Conservation (phyloP, 1,140 invertebrate species). For the Drosophila guanche region DNA sequence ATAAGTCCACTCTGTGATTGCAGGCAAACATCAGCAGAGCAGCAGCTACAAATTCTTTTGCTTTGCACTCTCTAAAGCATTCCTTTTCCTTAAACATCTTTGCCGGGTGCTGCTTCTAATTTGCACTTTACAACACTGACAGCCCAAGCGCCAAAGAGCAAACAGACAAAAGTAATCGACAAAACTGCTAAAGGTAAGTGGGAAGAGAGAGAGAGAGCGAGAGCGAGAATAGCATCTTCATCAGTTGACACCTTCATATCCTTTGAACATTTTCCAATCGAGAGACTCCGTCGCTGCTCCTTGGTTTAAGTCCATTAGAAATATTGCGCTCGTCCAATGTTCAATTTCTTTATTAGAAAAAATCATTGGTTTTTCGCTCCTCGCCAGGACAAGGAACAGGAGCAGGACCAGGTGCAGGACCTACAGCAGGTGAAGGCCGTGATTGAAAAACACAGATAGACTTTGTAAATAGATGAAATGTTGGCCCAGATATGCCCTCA, state of each 20-base stretch:
- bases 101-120: constrained; percentile 5
- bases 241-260: constrained; percentile 75
- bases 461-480: constrained; percentile 76
- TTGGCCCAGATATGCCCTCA: constrained; percentile 42
- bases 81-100: constrained; percentile 19
- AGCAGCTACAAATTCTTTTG: constrained; percentile 18
- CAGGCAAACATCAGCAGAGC: constrained; percentile 19
- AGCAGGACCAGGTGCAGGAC: constrained; percentile 15
- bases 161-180: constrained; percentile 7
- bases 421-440: constrained; percentile 49
- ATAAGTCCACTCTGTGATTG: background rate
- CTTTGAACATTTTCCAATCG: constrained; percentile 79
- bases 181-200: constrained; percentile 7
- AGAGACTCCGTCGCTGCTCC: constrained; percentile 26
- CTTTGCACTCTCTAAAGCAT: constrained; percentile 6
- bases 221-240: constrained; percentile 23
- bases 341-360: constrained; percentile 78
- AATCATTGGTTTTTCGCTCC: constrained; percentile 31
- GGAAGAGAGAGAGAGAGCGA: background rate
- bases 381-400: background rate
- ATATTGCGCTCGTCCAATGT: constrained; percentile 67
- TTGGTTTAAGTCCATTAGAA: constrained; percentile 59
- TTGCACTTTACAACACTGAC: constrained; percentile 27
- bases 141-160: constrained; percentile 5
- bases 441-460: constrained; percentile 74